Percentiles rank a stretch among this genome's conserved stretches.
Conservation (phyloP, 2,797 vertebrate species). For the Tokudaia tokunoshimensis region DNA sequence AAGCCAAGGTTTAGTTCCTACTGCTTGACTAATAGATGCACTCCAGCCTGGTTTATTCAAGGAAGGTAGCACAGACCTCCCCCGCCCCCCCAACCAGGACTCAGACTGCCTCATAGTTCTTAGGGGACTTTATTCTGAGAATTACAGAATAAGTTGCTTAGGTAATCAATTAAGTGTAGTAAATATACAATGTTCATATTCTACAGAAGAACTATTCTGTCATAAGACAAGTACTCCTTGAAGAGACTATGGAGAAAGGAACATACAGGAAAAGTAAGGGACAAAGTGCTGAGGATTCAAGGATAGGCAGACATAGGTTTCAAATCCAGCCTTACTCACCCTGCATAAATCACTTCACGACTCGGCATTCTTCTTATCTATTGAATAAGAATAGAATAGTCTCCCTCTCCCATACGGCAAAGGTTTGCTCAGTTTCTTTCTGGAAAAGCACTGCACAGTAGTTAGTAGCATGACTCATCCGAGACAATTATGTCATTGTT, state of each 20-base stretch:
- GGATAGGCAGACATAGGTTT: neutral
- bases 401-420: neutral
- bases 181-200: neutral
- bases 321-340: neutral
- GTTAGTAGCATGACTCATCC: neutral
- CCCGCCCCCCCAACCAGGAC: neutral
- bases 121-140: neutral
- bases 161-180: neutral
- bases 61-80: neutral
- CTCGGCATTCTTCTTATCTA: neutral
- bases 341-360: neutral
- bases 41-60: neutral
- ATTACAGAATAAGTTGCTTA: neutral
- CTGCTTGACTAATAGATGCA: neutral
- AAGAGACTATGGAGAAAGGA: neutral
- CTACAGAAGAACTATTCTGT: neutral
- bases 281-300: neutral
- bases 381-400: neutral
- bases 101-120: neutral
- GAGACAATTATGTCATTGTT: neutral
- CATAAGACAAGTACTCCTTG: neutral
- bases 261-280: neutral
- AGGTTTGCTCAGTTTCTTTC: neutral
- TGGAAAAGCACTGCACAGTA: neutral
- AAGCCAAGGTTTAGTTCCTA: neutral